phyloP scores from a whole-genome alignment of 2,888 invertebrate species.

The Oxycera nigricornis region DNA sequence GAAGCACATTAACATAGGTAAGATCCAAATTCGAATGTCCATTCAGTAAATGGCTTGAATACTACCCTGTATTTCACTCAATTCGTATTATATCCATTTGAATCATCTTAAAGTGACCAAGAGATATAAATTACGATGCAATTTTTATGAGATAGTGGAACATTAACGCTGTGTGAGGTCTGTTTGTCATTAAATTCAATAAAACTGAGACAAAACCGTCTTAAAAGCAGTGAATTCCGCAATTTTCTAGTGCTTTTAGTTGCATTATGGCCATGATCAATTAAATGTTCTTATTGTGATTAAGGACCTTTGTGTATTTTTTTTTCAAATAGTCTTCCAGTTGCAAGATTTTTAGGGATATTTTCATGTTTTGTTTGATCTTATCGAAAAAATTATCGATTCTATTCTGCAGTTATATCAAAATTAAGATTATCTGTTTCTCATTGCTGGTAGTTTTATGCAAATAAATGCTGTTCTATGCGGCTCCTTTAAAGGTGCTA shows the following conservation, averaged over 20 bases:
- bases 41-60: too few relatives aligned
- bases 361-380: too few relatives aligned
- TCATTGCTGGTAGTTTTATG: background rate
- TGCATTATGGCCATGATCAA: background rate
- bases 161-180: slow-evolving; percentile 16
- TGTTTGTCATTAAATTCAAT: slow-evolving; percentile 34
- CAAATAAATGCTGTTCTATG: background rate
- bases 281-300: background rate
- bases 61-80: background rate
- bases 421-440: background rate
- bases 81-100: background rate
- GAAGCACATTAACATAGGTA: too few relatives aligned
- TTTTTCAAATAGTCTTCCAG: too few relatives aligned
- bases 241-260: background rate
- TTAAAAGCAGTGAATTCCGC: background rate
- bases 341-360: too few relatives aligned
- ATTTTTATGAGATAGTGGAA: slow-evolving; percentile 15
- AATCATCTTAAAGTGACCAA: background rate
- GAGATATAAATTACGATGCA: slow-evolving; percentile 19
- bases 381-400: too few relatives aligned
- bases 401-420: background rate
- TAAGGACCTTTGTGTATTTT: too few relatives aligned
- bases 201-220: slow-evolving; percentile 18
- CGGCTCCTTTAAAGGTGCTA: background rate
- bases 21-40: too few relatives aligned